Base-by-base conservation (phyloP, 1,140 invertebrate species). In the Sycobia sp. region DNA sequence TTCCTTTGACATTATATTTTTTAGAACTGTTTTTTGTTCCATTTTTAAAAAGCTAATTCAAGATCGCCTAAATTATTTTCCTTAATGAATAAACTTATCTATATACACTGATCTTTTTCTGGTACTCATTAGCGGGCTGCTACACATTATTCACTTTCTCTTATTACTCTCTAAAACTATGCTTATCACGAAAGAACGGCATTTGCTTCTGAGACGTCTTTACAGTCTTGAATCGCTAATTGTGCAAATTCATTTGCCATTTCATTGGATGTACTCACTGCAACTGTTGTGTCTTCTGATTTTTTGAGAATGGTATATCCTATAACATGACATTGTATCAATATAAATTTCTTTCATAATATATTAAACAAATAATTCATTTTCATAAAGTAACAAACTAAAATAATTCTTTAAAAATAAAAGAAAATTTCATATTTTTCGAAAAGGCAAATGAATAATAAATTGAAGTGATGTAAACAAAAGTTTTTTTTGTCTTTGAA, bases 161-260 rank as follows among this genome's bases (percentile, higher is more conserved):
- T 57, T 65, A 29, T 56, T 55, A 65, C 22, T 29, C 60, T 64
- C 62, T 60, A 63, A 55, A 67, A 62, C 62, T 67, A 69, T 61
- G 65, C 69, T 78, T 56, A 79, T 77, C 76, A 78, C 75, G 75
- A 78, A 62, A 76, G 67, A 44, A 78, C 72, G 38, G 71, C 65
- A 44, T 69, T 67, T 49, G 72, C 55, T 22, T 78, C 72, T 49
- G 67, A 62, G 23, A 68, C 65, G n/a, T 77, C 75, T 47, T 75
- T 76, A 66, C 76, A 78, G 69, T 77, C 77, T 72, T 75, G 70
- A 67, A 80, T 76, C 8, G 72, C 71, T 64, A 77, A 53, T 49
- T 78, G 75, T 59, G 72, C 66, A 14, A 77, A 67, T 23, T 77
- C 74, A 29, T 63, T 71, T 27, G 73, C 57, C n/a, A 73, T 65